Evolutionary conservation across 2,797 vertebrate species (phyloP).

Genomic region (Poeciliopsis infans): DNA sequence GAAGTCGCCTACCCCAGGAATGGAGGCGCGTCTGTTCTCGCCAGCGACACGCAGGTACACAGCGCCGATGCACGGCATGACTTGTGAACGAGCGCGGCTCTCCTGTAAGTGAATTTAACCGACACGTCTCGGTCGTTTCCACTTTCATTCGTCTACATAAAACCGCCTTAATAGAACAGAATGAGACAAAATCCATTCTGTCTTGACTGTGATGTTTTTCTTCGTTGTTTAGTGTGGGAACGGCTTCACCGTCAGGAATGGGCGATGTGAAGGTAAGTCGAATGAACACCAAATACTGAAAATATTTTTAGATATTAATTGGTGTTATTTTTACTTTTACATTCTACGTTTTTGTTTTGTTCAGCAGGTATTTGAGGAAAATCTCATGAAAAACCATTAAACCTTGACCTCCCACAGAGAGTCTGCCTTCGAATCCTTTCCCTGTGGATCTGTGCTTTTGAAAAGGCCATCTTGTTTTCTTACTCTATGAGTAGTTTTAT

Average conservation of each 20-base stretch:
- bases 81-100: slow-evolving; percentile 26
- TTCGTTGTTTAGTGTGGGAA: slow-evolving; percentile 82
- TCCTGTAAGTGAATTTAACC: not conserved
- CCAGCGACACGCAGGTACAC: slow-evolving; percentile 79
- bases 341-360: slow-evolving; percentile 39
- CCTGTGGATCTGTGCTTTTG: slow-evolving; percentile 11
- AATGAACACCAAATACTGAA: not conserved
- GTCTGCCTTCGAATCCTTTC: not conserved
- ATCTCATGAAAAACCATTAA: slow-evolving; percentile 20
- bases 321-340: slow-evolving; percentile 18
- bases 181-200: not conserved
- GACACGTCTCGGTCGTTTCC: not conserved
- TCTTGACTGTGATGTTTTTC: not conserved
- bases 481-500: slow-evolving; percentile 44
- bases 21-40: slow-evolving; percentile 38
- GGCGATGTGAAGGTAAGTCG: slow-evolving; percentile 85
- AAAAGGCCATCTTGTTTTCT: slow-evolving; percentile 8
- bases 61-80: slow-evolving; percentile 5
- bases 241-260: slow-evolving; percentile 85
- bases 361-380: slow-evolving; percentile 65
- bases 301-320: not conserved
- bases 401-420: not conserved
- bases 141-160: not conserved
- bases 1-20: slow-evolving; percentile 83
- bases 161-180: not conserved